Conservation (phyloP, 2,888 invertebrate species). For the Teleogryllus oceanicus region DNA sequence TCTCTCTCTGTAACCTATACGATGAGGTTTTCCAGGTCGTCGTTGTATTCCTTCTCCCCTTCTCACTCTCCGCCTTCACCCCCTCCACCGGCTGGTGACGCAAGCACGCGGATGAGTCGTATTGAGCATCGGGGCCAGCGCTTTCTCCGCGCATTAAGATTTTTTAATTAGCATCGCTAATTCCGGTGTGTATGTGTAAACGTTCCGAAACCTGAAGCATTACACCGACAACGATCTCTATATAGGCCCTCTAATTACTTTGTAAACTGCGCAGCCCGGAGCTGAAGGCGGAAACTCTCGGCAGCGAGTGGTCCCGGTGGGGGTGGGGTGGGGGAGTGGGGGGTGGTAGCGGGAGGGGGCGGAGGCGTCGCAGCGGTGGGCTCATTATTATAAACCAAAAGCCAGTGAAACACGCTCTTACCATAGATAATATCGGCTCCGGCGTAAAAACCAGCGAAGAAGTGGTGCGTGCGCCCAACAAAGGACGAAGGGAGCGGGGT, state of each 20-base stretch:
- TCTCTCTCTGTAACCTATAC: too few relatives aligned
- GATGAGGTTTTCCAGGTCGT: too few relatives aligned
- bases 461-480: neutral
- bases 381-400: constrained; percentile 18
- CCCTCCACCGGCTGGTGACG: neutral
- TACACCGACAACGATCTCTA: neutral
- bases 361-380: too few relatives aligned
- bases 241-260: too few relatives aligned
- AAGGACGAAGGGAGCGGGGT: neutral
- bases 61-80: too few relatives aligned
- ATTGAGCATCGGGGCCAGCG: constrained; percentile 3
- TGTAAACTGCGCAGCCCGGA: too few relatives aligned
- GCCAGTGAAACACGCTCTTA: constrained; percentile 8
- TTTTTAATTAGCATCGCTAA: neutral
- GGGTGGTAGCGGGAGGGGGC: too few relatives aligned
- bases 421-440: neutral
- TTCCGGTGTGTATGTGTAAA: constrained; percentile 18
- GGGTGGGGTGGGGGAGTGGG: too few relatives aligned
- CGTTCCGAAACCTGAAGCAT: neutral
- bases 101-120: neutral
- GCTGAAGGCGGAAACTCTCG: too few relatives aligned
- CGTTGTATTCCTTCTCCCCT: too few relatives aligned
- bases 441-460: neutral
- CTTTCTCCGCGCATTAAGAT: neutral
- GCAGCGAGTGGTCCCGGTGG: too few relatives aligned